Evolutionary conservation across 2,888 invertebrate species (phyloP).

Genomic region (Hanleya hanleyi): DNA sequence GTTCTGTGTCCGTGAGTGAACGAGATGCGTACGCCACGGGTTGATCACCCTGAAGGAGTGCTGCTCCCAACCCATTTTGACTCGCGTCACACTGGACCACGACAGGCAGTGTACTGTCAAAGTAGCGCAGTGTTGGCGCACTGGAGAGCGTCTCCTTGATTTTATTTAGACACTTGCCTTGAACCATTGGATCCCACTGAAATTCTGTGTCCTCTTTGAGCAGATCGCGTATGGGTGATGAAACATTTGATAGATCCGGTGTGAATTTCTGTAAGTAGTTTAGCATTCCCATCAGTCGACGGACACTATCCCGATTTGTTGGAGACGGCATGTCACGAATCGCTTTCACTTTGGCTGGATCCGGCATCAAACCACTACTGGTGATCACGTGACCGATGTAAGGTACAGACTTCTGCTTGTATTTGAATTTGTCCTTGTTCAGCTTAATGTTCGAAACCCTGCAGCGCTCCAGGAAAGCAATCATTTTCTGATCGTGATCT

Average conservation of each 20-base stretch:
- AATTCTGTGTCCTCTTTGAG: constrained; percentile 21
- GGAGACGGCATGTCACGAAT: constrained; percentile 32
- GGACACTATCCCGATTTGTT: constrained; percentile 21
- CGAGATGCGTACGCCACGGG: constrained; percentile 40
- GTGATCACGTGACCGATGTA: constrained; percentile 32
- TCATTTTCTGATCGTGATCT: constrained; percentile 27
- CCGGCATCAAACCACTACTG: constrained; percentile 24
- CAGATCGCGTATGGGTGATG: constrained; percentile 23
- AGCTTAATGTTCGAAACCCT: constrained; percentile 24
- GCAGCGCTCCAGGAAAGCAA: constrained; percentile 21
- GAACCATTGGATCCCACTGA: constrained; percentile 17
- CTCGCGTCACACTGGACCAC: constrained; percentile 32
- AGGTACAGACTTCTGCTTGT: constrained; percentile 14
- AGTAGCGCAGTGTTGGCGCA: constrained; percentile 20
- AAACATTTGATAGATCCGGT: constrained; percentile 26
- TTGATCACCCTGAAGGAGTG: constrained; percentile 34
- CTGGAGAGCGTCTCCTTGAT: constrained; percentile 27
- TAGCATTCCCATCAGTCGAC: constrained; percentile 28
- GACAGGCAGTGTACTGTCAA: constrained; percentile 15
- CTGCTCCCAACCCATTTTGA: constrained; percentile 16
- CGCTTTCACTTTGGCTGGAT: constrained; percentile 31
- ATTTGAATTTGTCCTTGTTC: constrained; percentile 26
- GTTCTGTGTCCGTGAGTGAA: constrained; percentile 33
- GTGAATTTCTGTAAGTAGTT: constrained; percentile 35
- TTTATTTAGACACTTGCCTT: constrained; percentile 21